Evolutionary conservation across 2,797 vertebrate genomes (phyloP).

Genomic region (Microcaecilia unicolor): DNA sequence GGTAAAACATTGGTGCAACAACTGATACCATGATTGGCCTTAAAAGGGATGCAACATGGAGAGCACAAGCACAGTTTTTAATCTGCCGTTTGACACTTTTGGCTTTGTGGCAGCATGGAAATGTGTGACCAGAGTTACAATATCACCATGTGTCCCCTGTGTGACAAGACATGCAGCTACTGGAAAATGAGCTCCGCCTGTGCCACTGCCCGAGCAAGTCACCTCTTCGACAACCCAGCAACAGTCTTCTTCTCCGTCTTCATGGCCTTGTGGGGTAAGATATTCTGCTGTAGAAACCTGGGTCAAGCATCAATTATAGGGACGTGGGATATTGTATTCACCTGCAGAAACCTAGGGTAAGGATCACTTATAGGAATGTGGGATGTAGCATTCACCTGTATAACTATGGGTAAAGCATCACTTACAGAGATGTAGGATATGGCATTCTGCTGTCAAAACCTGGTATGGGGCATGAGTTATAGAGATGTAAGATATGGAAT

Average conservation of each 20-base stretch:
- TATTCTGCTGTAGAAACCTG: background rate
- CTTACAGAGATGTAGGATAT: conserved; percentile 98
- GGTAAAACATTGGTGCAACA: no score
- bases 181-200: conserved; percentile 89
- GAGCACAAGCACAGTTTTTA: no score
- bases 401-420: no score
- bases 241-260: conserved; percentile 97
- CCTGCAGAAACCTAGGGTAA: no score
- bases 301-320: no score
- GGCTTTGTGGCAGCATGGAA: conserved; percentile 74
- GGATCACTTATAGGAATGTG: no score
- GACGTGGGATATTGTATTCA: no score
- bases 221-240: conserved; percentile 93
- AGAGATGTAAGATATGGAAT: no score
- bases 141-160: conserved; percentile 93
- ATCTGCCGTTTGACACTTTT: conserved; percentile 1
- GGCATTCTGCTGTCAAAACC: conserved; percentile 1
- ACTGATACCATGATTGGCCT: no score
- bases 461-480: no score
- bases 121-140: conserved; percentile 86
- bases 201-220: conserved; percentile 84
- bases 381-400: no score
- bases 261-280: conserved; percentile 95
- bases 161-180: conserved; percentile 87
- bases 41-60: no score